phyloP scores from a whole-genome alignment of 2,113 vertebrate species.

The Cavia porcellus region DNA sequence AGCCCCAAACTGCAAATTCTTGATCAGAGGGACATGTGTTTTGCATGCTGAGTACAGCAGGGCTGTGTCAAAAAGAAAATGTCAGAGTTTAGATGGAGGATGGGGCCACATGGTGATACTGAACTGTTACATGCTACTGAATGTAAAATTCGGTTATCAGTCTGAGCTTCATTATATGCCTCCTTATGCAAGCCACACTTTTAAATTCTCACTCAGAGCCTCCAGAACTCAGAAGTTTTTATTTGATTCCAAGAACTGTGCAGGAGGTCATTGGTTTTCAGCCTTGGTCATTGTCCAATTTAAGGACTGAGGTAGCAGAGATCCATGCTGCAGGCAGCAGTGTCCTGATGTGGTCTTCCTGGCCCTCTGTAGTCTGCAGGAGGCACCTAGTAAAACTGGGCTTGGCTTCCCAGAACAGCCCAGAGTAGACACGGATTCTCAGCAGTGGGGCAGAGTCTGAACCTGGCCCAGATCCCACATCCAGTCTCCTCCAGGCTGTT shows the following conservation, averaged over 20 bases:
- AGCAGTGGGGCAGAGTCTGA: not conserved
- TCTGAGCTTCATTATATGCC: not conserved
- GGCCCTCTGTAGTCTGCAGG: fast-evolving
- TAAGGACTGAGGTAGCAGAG: not conserved
- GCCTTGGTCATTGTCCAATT: not conserved
- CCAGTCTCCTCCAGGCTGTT: not conserved
- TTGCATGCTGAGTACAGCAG: too few species aligned
- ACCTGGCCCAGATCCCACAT: not conserved
- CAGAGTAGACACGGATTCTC: not conserved
- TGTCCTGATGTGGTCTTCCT: fast-evolving
- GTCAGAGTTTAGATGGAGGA: not conserved
- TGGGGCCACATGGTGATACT: not conserved
- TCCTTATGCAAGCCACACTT: not conserved
- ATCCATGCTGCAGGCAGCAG: not conserved
- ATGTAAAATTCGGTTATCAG: not conserved
- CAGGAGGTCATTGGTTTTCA: not conserved
- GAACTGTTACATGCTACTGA: not conserved
- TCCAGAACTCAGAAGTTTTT: not conserved
- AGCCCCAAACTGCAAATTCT: not conserved
- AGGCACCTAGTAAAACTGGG: not conserved
- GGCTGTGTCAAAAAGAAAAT: not conserved
- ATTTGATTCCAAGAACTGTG: not conserved
- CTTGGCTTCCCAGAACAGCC: not conserved
- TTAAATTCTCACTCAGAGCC: not conserved
- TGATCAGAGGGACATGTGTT: too few species aligned